These are phyloP conservation scores for Zaprionus lachaisei DNA, from an alignment of 1,140 invertebrate species.

Conservation along the genomic window DNA sequence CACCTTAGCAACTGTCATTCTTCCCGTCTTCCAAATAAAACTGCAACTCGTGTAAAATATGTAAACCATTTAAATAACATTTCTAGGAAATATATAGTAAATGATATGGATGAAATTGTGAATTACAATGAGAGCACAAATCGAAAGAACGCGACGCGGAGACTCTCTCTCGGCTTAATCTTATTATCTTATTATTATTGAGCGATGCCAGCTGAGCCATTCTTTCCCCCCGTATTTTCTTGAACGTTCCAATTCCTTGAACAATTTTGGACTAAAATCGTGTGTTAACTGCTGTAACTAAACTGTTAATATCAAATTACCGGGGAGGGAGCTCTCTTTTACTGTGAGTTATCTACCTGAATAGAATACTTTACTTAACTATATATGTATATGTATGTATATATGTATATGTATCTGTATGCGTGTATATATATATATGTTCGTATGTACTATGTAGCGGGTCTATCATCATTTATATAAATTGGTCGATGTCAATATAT, in stretches of 20 bases:
- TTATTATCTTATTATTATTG: neutral
- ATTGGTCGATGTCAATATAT: slow-evolving; percentile 53
- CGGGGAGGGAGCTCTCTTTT: slow-evolving; percentile 29
- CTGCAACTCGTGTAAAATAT: slow-evolving; percentile 36
- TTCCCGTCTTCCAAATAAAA: neutral
- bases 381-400: slow-evolving; percentile 34
- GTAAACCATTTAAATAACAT: slow-evolving; percentile 53
- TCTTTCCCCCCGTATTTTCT: neutral
- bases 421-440: slow-evolving; percentile 25
- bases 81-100: slow-evolving; percentile 53
- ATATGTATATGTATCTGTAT: slow-evolving; percentile 30
- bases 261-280: neutral
- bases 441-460: slow-evolving; percentile 32
- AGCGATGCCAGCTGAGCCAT: neutral
- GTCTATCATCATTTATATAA: slow-evolving; percentile 50
- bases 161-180: neutral
- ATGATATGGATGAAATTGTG: slow-evolving; percentile 37
- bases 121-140: slow-evolving; percentile 34
- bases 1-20: neutral
- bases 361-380: slow-evolving; percentile 43
- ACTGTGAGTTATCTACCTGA: slow-evolving; percentile 44
- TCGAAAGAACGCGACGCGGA: slow-evolving; percentile 23
- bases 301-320: slow-evolving; percentile 22
- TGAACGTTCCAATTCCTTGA: slow-evolving; percentile 41
- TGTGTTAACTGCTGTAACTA: slow-evolving; percentile 6